phyloP scores from a whole-genome alignment of 2,888 invertebrate genomes.

The Tachystola acroxantha region DNA sequence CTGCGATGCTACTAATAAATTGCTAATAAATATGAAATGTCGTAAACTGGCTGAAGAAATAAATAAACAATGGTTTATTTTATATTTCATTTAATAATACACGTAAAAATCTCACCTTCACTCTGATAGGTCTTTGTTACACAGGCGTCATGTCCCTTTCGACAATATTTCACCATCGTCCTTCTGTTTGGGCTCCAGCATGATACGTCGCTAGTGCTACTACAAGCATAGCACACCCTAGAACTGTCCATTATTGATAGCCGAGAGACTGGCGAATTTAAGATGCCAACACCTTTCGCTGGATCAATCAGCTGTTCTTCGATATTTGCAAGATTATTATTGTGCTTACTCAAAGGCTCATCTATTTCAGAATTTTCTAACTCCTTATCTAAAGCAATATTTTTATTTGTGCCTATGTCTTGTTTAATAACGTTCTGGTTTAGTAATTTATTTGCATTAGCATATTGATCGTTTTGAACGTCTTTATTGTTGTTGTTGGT shows the following conservation, averaged over 20 bases:
- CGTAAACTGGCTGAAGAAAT: background rate
- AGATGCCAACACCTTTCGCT: constrained; percentile 2
- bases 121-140: constrained; percentile 42
- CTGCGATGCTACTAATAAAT: no score
- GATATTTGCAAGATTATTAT: background rate
- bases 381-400: background rate
- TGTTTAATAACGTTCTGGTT: background rate
- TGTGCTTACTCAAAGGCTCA: background rate
- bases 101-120: constrained; percentile 29
- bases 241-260: constrained; percentile 29
- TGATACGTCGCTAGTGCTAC: constrained; percentile 39
- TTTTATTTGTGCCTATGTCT: background rate
- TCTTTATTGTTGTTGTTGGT: background rate
- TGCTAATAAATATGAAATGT: no score
- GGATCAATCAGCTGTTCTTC: constrained; percentile 4
- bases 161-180: constrained; percentile 60
- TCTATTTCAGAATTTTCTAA: background rate
- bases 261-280: constrained; percentile 3
- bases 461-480: background rate
- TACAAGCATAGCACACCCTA: constrained; percentile 58
- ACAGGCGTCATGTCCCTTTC: constrained; percentile 40
- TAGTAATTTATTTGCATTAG: background rate
- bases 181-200: constrained; percentile 45
- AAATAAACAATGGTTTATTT: no score
- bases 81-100: background rate